Conservation (phyloP, 2,888 invertebrate species). For the Hypomecis atomaria region DNA sequence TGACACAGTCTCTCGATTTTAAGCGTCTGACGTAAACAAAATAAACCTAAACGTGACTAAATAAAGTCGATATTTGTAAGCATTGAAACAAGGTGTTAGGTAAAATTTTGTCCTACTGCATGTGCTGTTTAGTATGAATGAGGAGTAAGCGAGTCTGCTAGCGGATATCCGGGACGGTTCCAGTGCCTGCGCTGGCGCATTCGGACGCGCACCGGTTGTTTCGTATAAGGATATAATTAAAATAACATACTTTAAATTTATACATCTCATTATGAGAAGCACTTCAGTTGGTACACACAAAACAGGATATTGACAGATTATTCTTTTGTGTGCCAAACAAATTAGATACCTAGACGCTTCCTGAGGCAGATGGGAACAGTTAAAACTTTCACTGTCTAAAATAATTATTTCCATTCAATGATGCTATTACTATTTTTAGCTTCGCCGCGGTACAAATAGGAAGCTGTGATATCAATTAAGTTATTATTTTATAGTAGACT, state of each 20-base stretch:
- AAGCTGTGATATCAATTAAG: conserved; percentile 1
- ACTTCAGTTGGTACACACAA: neutral
- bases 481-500: neutral
- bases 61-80: neutral
- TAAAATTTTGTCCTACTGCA: conserved; percentile 25
- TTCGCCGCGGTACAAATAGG: neutral
- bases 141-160: conserved; percentile 55
- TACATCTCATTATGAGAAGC: conserved; percentile 2
- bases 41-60: conserved; percentile 4
- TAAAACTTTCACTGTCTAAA: conserved; percentile 27
- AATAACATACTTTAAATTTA: conserved; percentile 29
- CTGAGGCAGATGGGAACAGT: conserved; percentile 7
- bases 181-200: conserved; percentile 47
- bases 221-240: conserved; percentile 44
- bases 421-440: conserved; percentile 19
- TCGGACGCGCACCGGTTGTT: conserved; percentile 48
- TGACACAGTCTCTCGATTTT: neutral
- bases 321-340: conserved; percentile 9
- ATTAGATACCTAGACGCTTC: conserved; percentile 1
- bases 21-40: neutral
- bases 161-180: conserved; percentile 74
- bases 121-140: conserved; percentile 62
- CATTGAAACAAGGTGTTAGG: conserved; percentile 32
- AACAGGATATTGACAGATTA: neutral
- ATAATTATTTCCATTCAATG: conserved; percentile 16